Conservation (phyloP, 2,113 vertebrate genomes). For the Corythoichthys intestinalis region DNA sequence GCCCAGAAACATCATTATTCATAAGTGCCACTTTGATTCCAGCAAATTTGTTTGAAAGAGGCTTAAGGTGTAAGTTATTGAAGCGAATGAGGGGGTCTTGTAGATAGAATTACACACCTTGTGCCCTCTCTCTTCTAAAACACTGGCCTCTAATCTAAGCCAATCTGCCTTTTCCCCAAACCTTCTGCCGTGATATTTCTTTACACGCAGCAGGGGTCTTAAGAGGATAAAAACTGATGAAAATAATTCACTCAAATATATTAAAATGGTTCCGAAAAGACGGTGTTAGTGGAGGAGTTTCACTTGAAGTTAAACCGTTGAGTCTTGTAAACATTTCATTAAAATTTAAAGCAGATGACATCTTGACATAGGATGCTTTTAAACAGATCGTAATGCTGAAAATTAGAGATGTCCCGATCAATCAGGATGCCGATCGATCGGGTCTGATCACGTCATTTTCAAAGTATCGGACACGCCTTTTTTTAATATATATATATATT, state of each 20-base stretch:
- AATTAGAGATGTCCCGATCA: constrained; percentile 26
- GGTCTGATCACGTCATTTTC: too few species aligned
- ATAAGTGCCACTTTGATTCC: constrained; percentile 75
- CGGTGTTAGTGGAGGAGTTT: constrained; percentile 18
- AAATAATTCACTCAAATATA: constrained; percentile 67
- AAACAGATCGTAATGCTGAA: constrained; percentile 32
- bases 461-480: too few species aligned
- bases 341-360: constrained; percentile 40
- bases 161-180: constrained; percentile 61
- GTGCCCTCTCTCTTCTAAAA: constrained; percentile 55
- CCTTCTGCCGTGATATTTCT: constrained; percentile 69
- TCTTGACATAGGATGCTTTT: constrained; percentile 36
- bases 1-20: constrained; percentile 74
- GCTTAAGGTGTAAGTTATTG: constrained; percentile 63
- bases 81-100: constrained; percentile 39
- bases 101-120: constrained; percentile 64
- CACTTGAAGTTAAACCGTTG: constrained; percentile 28
- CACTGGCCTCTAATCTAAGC: constrained; percentile 66
- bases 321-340: constrained; percentile 56
- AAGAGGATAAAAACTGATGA: constrained; percentile 60
- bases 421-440: too few species aligned
- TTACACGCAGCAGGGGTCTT: constrained; percentile 64
- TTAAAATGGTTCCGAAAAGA: constrained; percentile 43
- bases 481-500: too few species aligned
- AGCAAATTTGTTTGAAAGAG: constrained; percentile 70